Evolutionary conservation across 2,113 vertebrate species (phyloP), one percentile per base, ranked within the genome.

Genomic region (Nothoprocta pentlandii): DNA sequence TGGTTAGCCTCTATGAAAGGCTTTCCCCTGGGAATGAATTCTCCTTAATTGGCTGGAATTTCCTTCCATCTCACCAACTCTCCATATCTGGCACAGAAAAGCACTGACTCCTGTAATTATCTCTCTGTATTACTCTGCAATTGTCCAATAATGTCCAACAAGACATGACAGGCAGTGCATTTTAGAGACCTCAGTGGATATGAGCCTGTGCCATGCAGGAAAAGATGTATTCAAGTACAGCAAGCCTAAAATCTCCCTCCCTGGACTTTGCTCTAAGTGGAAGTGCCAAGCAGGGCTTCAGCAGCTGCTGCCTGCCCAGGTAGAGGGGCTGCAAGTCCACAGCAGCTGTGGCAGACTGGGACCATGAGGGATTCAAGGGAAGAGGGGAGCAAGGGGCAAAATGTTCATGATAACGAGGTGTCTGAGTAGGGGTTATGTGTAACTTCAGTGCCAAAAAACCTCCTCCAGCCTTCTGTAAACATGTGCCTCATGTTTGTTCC

Each of bases 371-470:
- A 86, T 64, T 69, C 15, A 74, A 85, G 62, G 36, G 28, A 87
- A 30, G 14, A 81, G 75, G 19, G 58, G 47, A 91, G 15, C 62
- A 82, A 75, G 58, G 78, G 88, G 56, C 54, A 66, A 92, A 56
- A 84, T 87, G 75, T 95, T 94, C 91, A 86, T 92, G 96, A 83
- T 56, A 93, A 95, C 77, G 25, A 94, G 73, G 83, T 90, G 66
- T 68, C 76, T 94, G 69, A 81, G 62, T 75, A 1, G 34, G 86
- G 95, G 92, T 91, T 90, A 94, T 86, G 56, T 88, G 26, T 63
- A 47, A 56, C 73, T 95, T 44, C 34, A 44, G 80, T 62, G 82
- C 80, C 91, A 90, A 96, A 94, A 95, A 86, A 96, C 64, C 90
- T 90, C 76, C 71, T 67, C 0, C 5, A 91, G 82, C 61, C 80